These are phyloP conservation scores for Mimas tiliae DNA, from an alignment of 2,888 invertebrate genomes.

Conservation along the genomic window DNA sequence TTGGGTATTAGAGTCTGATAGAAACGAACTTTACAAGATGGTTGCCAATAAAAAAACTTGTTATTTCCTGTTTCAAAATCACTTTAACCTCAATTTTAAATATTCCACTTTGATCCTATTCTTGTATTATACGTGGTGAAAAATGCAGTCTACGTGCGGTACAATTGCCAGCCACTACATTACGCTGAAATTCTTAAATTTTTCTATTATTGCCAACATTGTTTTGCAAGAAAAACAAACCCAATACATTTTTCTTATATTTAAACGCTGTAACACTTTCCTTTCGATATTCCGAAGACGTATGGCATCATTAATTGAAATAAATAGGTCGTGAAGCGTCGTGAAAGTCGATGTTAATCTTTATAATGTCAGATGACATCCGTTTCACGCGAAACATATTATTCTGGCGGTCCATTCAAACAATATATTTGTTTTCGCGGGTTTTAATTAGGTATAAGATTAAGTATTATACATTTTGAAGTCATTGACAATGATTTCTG, in stretches of 20 bases:
- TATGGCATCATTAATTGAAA: slow-evolving; percentile 48
- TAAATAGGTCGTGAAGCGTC: slow-evolving; percentile 49
- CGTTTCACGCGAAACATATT: slow-evolving; percentile 26
- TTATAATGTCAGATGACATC: slow-evolving; percentile 38
- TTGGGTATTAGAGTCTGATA: neutral
- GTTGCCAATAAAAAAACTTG: slow-evolving; percentile 13
- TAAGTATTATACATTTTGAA: neutral
- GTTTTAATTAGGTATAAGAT: slow-evolving; percentile 22
- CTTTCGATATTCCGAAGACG: slow-evolving; percentile 42
- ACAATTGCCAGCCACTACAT: slow-evolving; percentile 22
- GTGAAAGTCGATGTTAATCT: slow-evolving; percentile 49
- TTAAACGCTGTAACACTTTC: slow-evolving; percentile 33
- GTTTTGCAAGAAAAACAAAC: slow-evolving; percentile 27
- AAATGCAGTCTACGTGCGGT: slow-evolving; percentile 16
- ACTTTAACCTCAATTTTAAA: slow-evolving; percentile 2
- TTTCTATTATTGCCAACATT: slow-evolving; percentile 20
- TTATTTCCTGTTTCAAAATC: slow-evolving; percentile 5
- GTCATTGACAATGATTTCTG: neutral
- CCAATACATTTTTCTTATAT: slow-evolving; percentile 31
- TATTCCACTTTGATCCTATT: slow-evolving; percentile 16
- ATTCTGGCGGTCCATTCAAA: slow-evolving; percentile 26
- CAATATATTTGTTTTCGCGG: slow-evolving; percentile 18
- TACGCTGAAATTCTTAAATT: slow-evolving; percentile 25
- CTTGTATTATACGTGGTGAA: slow-evolving; percentile 12
- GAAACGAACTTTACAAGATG: neutral